These are phyloP conservation scores for Saccopteryx leptura DNA, from an alignment of 2,113 vertebrate species.

Conservation along the genomic window DNA sequence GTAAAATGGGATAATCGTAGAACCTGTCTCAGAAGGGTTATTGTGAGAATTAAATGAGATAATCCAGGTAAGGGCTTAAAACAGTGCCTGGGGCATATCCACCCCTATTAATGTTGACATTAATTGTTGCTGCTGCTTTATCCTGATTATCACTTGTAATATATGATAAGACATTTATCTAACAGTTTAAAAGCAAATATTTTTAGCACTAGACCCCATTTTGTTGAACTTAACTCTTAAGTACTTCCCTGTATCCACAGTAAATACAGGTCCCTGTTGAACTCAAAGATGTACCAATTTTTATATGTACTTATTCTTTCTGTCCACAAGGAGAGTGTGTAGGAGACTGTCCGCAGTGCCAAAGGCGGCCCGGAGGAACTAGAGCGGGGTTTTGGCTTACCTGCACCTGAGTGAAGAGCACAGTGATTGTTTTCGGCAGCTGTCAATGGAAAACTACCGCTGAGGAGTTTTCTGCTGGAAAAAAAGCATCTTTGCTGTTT, in stretches of 20 bases:
- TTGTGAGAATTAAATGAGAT: background rate
- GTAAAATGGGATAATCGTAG: background rate
- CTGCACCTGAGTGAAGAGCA: conserved; percentile 45
- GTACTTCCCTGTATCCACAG: conserved; percentile 69
- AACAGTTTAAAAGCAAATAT: conserved; percentile 30
- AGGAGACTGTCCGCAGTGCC: background rate
- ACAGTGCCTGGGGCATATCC: background rate
- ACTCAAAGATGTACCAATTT: conserved; percentile 25
- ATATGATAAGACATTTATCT: conserved; percentile 65
- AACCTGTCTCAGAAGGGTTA: background rate
- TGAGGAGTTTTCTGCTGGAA: background rate
- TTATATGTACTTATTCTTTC: background rate
- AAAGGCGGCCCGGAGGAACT: background rate
- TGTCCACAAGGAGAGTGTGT: background rate
- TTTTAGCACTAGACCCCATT: conserved; percentile 61
- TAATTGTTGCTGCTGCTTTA: background rate
- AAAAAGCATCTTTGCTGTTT: background rate
- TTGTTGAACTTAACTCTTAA: conserved; percentile 75
- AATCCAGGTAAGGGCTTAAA: background rate
- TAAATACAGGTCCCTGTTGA: conserved; percentile 33
- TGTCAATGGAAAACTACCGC: conserved; percentile 72
- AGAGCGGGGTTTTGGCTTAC: background rate
- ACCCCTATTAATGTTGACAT: background rate
- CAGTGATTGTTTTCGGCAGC: background rate
- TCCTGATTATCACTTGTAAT: conserved; percentile 24